A percentile compares a stretch with the other conserved stretches of the same genome.
These are phyloP conservation scores for Pocillopora meandrina DNA, from an alignment of 92 coral and sea anemone genomes.

Conservation along the genomic window DNA sequence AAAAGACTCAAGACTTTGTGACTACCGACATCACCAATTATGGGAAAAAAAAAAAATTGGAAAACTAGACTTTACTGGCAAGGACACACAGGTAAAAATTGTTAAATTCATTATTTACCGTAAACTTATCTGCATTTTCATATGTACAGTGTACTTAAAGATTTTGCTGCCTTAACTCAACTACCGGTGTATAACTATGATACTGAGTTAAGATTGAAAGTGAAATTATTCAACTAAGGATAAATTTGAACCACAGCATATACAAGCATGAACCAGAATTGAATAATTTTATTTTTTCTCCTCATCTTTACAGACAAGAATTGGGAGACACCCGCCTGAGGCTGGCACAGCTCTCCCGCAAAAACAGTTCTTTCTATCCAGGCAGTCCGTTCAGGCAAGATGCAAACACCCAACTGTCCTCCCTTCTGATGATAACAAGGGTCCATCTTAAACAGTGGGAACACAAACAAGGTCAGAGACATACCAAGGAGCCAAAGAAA, in stretches of 20 bases:
- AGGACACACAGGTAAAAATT: slow-evolving; percentile 13
- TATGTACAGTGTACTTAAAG: slow-evolving; percentile 1
- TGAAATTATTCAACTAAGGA: slow-evolving; percentile 5
- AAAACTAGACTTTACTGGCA: slow-evolving; percentile 15
- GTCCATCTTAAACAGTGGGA: slow-evolving; percentile 25
- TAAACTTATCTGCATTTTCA: slow-evolving; percentile 19
- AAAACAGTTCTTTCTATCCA: slow-evolving; percentile 29
- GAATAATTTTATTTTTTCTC: slow-evolving; percentile 1
- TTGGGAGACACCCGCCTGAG: slow-evolving; percentile 7
- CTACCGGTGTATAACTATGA: no score
- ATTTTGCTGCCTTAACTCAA: not conserved
- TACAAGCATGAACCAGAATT: slow-evolving; percentile 17
- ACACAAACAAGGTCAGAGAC: slow-evolving; percentile 50
- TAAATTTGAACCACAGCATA: not conserved
- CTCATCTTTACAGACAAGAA: slow-evolving; percentile 20
- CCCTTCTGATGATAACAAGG: slow-evolving; percentile 28
- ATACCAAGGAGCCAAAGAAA: slow-evolving; percentile 59
- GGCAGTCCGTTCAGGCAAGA: slow-evolving; percentile 32
- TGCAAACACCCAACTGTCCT: slow-evolving; percentile 46
- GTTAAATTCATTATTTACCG: slow-evolving; percentile 10
- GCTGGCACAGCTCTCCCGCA: slow-evolving; percentile 33
- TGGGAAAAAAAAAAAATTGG: not conserved
- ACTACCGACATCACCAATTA: not conserved
- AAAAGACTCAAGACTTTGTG: not conserved
- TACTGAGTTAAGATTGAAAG: not conserved